Conservation (phyloP, 2,888 invertebrate species). For the Megaustenia siamemsis region DNA sequence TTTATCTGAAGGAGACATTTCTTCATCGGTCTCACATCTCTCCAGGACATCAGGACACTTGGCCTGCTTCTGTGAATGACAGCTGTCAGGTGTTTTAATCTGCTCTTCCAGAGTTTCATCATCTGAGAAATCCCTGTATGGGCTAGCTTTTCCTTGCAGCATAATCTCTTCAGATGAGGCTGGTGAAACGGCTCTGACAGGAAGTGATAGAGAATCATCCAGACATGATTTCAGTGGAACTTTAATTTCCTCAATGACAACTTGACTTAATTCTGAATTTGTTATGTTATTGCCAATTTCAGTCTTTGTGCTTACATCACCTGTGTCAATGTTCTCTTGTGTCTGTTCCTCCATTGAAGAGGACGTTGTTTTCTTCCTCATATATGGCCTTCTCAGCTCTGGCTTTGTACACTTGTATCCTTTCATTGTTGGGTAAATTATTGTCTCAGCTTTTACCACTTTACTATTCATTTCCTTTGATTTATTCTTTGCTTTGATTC, state of each 20-base stretch:
- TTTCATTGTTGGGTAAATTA: conserved; percentile 26
- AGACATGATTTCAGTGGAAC: conserved; percentile 51
- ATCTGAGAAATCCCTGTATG: conserved; percentile 62
- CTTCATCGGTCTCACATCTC: conserved; percentile 10
- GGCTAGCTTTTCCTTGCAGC: conserved; percentile 58
- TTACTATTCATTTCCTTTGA: neutral
- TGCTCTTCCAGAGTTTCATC: conserved; percentile 62
- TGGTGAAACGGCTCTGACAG: conserved; percentile 33
- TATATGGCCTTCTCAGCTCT: conserved; percentile 45
- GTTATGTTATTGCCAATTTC: neutral
- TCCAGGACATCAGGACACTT: conserved; percentile 47
- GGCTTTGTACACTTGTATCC: conserved; percentile 40
- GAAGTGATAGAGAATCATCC: neutral
- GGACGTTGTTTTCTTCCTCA: conserved; percentile 33
- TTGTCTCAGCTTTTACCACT: conserved; percentile 19
- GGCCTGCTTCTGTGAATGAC: conserved; percentile 39
- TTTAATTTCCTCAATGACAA: conserved; percentile 54
- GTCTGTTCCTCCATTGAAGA: conserved; percentile 30
- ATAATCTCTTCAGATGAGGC: conserved; percentile 56
- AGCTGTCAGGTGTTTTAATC: conserved; percentile 6
- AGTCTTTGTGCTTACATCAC: conserved; percentile 22
- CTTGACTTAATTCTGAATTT: conserved; percentile 46
- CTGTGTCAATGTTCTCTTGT: neutral
- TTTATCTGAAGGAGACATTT: neutral
- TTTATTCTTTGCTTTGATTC: conserved; percentile 43